A percentile compares a stretch with the other conserved stretches of the same genome.
Evolutionary conservation across 2,797 vertebrate species (phyloP).

Genomic region (Gorsachius magnificus): DNA sequence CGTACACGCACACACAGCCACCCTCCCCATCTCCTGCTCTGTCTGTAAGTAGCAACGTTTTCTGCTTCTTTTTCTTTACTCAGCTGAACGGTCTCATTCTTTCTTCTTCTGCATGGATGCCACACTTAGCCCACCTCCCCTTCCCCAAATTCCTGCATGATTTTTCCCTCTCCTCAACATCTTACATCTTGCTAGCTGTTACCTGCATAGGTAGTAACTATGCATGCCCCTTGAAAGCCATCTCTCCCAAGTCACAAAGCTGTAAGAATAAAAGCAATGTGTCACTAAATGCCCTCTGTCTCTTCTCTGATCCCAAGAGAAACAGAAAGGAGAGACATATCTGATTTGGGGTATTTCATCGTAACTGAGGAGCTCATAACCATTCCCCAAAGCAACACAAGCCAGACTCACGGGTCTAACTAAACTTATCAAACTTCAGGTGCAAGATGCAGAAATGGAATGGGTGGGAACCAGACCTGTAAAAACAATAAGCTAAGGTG

Average conservation of each 20-base stretch:
- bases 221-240: background rate
- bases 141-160: background rate
- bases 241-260: background rate
- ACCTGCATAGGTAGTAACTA: background rate
- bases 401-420: background rate
- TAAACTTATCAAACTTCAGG: background rate
- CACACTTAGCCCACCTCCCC: background rate
- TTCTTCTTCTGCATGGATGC: background rate
- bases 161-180: background rate
- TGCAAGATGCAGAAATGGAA: background rate
- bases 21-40: background rate
- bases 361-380: background rate
- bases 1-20: background rate
- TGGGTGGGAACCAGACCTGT: background rate
- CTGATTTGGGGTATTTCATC: background rate
- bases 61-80: background rate
- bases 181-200: background rate
- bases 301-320: background rate
- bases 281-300: background rate
- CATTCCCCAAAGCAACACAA: background rate
- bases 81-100: no score
- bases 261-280: background rate
- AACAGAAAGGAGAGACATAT: background rate
- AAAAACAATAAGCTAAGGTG: background rate
- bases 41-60: background rate